A percentile compares a stretch with the other conserved stretches of the same genome.
These are phyloP conservation scores for Clamator glandarius DNA, from an alignment of 2,797 vertebrate species.

Conservation along the genomic window DNA sequence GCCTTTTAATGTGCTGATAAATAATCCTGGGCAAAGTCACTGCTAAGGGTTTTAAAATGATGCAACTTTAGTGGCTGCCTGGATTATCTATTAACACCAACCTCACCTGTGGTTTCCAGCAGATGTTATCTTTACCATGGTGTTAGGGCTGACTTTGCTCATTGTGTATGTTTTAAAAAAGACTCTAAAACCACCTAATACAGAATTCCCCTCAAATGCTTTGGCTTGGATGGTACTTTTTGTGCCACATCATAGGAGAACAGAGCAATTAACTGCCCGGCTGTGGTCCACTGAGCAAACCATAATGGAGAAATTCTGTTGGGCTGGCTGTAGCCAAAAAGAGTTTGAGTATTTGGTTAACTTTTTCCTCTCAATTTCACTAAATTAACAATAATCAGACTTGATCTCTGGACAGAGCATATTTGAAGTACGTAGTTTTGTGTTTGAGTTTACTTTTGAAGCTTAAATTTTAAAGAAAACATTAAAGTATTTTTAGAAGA, in stretches of 20 bases:
- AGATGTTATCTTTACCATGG: background rate
- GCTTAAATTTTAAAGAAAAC: background rate
- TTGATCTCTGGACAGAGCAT: background rate
- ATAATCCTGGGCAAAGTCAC: background rate
- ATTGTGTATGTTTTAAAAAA: background rate
- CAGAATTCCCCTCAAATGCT: background rate
- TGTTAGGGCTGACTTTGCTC: background rate
- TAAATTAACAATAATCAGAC: slow-evolving; percentile 10
- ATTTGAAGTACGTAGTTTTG: background rate
- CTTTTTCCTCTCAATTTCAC: background rate
- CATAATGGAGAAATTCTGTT: background rate
- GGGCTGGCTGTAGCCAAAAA: background rate
- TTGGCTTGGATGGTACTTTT: background rate
- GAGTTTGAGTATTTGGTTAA: background rate
- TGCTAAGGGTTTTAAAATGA: background rate
- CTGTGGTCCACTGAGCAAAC: background rate
- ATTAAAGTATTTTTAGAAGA: background rate
- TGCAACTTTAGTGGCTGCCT: background rate
- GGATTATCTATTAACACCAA: slow-evolving; percentile 11
- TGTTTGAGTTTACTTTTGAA: background rate
- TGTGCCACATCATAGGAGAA: background rate
- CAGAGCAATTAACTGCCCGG: background rate
- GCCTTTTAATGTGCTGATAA: background rate
- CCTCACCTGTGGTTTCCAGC: too few relatives aligned
- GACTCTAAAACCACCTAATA: background rate